Evolutionary conservation across 92 coral and sea anemone species (phyloP), one percentile per base, ranked within the genome.

Genomic region (Montipora capitata): DNA sequence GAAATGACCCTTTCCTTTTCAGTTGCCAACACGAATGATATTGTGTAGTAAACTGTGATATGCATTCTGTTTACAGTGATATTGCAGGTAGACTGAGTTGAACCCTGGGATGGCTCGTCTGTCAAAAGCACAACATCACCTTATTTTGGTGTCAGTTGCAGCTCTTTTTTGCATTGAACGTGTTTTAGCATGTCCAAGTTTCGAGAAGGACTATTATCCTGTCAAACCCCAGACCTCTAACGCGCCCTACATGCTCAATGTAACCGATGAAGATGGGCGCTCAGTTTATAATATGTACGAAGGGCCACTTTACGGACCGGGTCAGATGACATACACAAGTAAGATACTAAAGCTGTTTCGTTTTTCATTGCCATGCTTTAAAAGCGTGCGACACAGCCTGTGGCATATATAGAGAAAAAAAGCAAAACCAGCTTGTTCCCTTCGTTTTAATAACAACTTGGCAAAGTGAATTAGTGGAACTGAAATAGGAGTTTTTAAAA

Each of bases 141-240:
- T 67, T 2, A 10, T 67, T 35, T 49, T 73, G 61, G 0, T 18
- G 35, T 73, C 40, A 40, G n/a, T 4, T 59, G 35, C 35, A 7
- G 77, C 62, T 27, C 35, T 27, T 73, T 35, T 4, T 4, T 5
- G 56, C 35, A 48, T 73, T 73, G 40, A 45, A 2, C 42, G 20
- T 9, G 40, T 59, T 15, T 45, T 40, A 17, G 40, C 40, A 15
- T 73, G 77, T n/a, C 62, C 77, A 9, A 73, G 77, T 16, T 27
- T 73, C 39, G 40, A 3, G 51, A 69, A 44, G 56, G 77, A 81
- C 64, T 81, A 43, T 59, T 81, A 52, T 40, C 85, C 85, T 1
- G 52, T 68, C 7, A 16, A 51, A 38, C 85, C 77, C 5, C 85
- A 81, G 41, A 66, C 54, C 38, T 81, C 68, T 1, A 10, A 52